Base-by-base conservation (phyloP, 2,797 vertebrate species). In the Cossypha caffra region DNA sequence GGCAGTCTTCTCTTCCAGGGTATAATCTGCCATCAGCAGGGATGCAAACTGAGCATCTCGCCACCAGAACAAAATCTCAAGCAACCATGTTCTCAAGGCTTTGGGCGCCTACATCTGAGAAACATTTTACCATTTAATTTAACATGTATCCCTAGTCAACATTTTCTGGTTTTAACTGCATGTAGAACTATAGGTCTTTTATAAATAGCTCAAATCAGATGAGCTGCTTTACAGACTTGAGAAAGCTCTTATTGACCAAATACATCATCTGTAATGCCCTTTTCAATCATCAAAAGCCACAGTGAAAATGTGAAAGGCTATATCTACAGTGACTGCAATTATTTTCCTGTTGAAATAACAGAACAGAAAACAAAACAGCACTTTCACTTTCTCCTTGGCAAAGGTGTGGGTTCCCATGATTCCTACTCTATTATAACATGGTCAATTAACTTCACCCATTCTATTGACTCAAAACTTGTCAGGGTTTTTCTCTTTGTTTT, bases 181-280 rank as follows among this genome's bases (percentile, higher is more conserved):
- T 50, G n/a, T 66, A 25, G 63, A 91, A 86, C 87, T 91, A 61
- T 4, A 68, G n/a, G n/a, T 64, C 61, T 93, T 79, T 75, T 54
- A 69, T 28, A 87, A 91, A 94, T 38, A 7, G 38, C 38, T 86
- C 24, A 84, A 58, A 95, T 81, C 66, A 88, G 71, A 90, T 61
- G 62, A 86, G 50, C 64, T 51, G 50, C 47, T 54, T 59, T 82
- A 75, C 17, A 79, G 68, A 79, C 72, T 50, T 71, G 29, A 73
- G 59, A 94, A 87, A 85, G 47, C 45, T 54, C 42, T 90, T 82
- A 94, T 37, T 87, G 76, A 91, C 78, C 61, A 91, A 90, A 72
- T 52, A 74, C 19, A 95, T 73, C 50, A 95, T 85, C 69, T 82
- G 29, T 48, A 88, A 88, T 40, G 59, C 86, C 66, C 69, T 92